Conservation (phyloP, 2,888 invertebrate species). For the Ypsolopha scabrella region DNA sequence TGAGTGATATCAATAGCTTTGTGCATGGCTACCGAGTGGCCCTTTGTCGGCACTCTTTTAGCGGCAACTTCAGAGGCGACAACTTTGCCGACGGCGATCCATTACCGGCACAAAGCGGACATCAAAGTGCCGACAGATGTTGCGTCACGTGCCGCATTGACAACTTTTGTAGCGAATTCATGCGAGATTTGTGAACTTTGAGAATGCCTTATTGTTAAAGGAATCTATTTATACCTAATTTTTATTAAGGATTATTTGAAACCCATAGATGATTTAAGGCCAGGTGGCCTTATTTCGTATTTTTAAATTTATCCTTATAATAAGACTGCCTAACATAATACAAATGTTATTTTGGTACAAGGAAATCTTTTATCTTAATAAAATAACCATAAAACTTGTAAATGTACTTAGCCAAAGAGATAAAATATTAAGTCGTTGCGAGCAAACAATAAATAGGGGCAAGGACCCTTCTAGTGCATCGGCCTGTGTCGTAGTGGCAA, state of each 20-base stretch:
- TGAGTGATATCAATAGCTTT: conserved; percentile 62
- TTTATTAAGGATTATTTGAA: no score
- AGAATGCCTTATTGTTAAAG: no score
- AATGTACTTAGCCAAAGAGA: conserved; percentile 25
- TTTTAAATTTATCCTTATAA: no score
- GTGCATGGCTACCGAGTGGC: conserved; percentile 43
- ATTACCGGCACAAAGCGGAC: conserved; percentile 48
- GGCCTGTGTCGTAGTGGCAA: conserved; percentile 22
- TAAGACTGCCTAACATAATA: no score
- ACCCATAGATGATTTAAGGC: no score
- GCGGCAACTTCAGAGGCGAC: conserved; percentile 22
- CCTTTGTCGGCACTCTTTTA: conserved; percentile 50
- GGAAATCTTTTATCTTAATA: background rate
- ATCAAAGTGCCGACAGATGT: conserved; percentile 47
- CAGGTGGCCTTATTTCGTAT: no score
- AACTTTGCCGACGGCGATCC: conserved; percentile 41
- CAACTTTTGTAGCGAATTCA: conserved; percentile 7
- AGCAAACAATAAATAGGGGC: conserved; percentile 47
- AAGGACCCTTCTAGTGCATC: conserved; percentile 25
- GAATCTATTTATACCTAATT: no score
- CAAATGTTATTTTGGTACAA: no score
- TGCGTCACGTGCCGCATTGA: conserved; percentile 47
- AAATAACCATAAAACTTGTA: conserved; percentile 27
- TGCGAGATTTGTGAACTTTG: no score
- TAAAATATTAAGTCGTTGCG: conserved; percentile 44